These are phyloP conservation scores for Ephialtes manifestator DNA, from an alignment of 2,888 invertebrate genomes.

Conservation along the genomic window DNA sequence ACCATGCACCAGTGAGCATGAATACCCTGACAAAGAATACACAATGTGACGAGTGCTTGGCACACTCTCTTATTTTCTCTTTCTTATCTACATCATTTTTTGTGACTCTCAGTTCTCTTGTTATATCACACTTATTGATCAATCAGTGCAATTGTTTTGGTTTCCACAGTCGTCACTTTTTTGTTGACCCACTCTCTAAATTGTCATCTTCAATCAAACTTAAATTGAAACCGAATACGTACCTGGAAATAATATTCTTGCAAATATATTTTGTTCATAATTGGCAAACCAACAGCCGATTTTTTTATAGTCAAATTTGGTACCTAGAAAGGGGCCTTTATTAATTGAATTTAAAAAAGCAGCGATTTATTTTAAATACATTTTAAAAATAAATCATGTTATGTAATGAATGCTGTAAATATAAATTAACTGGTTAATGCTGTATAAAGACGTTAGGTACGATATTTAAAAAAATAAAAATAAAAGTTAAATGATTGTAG, in stretches of 20 bases:
- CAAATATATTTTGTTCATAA: not conserved
- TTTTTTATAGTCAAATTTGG: not conserved
- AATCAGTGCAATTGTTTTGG: constrained; percentile 47
- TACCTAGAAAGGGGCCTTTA: not conserved
- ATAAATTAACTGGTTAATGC: no score
- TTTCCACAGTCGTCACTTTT: constrained; percentile 12
- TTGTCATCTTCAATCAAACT: not conserved
- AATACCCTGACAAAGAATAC: constrained; percentile 66
- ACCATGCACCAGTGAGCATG: constrained; percentile 70
- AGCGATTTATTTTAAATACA: no score
- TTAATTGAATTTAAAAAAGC: not conserved
- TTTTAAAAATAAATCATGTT: no score
- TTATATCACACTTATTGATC: constrained; percentile 25
- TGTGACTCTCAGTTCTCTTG: not conserved
- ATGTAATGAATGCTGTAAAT: no score
- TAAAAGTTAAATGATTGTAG: no score
- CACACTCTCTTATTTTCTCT: constrained; percentile 23
- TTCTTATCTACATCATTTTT: not conserved
- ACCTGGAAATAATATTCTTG: no score
- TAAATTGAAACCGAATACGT: not conserved
- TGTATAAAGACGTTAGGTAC: no score
- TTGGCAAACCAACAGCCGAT: not conserved
- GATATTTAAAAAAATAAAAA: no score
- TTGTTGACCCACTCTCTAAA: not conserved
- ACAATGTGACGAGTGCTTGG: constrained; percentile 27